Evolutionary conservation across 2,113 vertebrate species (phyloP).

Genomic region (Macquaria ambigua): DNA sequence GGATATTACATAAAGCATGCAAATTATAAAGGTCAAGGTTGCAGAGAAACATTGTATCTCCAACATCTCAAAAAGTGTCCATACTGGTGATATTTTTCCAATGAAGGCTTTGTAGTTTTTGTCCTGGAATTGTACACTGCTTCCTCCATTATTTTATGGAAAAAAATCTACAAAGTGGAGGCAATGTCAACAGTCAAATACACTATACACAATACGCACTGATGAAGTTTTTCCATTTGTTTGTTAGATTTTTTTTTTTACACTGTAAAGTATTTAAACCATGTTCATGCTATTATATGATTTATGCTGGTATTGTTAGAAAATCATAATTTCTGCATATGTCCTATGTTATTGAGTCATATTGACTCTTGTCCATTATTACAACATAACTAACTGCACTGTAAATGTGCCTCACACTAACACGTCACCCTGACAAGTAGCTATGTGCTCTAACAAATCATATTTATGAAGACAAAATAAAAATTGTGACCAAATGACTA

Average conservation of each 20-base stretch:
- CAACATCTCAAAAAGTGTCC: background rate
- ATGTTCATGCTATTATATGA: slow-evolving; percentile 56
- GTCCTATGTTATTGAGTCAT: slow-evolving; percentile 82
- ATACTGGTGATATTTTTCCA: background rate
- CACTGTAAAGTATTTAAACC: slow-evolving; percentile 81
- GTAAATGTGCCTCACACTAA: slow-evolving; percentile 66
- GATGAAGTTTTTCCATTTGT: slow-evolving; percentile 19
- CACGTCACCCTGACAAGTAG: slow-evolving; percentile 29
- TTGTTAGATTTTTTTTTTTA: slow-evolving; percentile 70
- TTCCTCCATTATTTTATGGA: background rate
- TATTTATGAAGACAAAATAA: slow-evolving; percentile 77
- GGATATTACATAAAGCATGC: slow-evolving; percentile 31
- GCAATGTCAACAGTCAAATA: background rate
- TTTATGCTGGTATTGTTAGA: slow-evolving; percentile 39
- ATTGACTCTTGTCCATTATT: slow-evolving; percentile 82
- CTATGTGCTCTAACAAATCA: slow-evolving; percentile 33
- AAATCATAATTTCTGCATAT: slow-evolving; percentile 50
- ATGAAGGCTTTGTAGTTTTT: background rate
- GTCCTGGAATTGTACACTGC: background rate
- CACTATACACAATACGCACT: slow-evolving; percentile 22
- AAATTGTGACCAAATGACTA: slow-evolving; percentile 26
- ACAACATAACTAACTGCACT: slow-evolving; percentile 56
- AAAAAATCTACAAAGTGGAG: background rate
- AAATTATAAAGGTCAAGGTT: slow-evolving; percentile 8
- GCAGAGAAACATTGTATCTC: slow-evolving; percentile 5